Evolutionary conservation across 2,888 invertebrate genomes (phyloP).

Genomic region (Drosophila falleni): DNA sequence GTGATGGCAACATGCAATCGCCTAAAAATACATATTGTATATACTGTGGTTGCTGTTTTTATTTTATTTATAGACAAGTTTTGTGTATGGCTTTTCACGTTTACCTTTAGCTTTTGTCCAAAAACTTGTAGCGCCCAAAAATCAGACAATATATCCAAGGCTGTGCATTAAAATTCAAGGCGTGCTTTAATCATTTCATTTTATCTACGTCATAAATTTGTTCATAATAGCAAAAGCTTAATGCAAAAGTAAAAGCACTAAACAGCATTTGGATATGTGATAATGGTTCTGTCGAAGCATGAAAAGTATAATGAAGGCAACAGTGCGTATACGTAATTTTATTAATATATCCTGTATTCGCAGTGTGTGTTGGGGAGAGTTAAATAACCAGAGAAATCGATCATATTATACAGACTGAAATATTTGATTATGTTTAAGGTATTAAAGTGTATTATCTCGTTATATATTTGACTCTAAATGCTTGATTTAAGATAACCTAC

Average conservation of each 20-base stretch:
- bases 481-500: not conserved
- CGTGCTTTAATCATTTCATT: constrained; percentile 61
- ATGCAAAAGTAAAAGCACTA: constrained; percentile 19
- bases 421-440: too few relatives aligned
- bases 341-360: constrained; percentile 7
- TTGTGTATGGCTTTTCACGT: constrained; percentile 43
- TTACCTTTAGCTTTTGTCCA: constrained; percentile 53
- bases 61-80: constrained; percentile 35
- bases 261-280: constrained; percentile 16
- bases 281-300: not conserved
- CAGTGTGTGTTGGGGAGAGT: not conserved
- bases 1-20: constrained; percentile 67
- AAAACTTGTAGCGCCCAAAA: constrained; percentile 49
- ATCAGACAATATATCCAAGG: constrained; percentile 58
- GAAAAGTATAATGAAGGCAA: constrained; percentile 10
- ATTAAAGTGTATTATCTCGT: too few relatives aligned
- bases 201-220: constrained; percentile 71
- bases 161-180: constrained; percentile 72
- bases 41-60: constrained; percentile 13
- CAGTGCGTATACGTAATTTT: constrained; percentile 41
- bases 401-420: too few relatives aligned
- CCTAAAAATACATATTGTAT: constrained; percentile 48
- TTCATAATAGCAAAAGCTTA: constrained; percentile 37
- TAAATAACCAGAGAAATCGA: not conserved
- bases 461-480: too few relatives aligned